phyloP scores from a whole-genome alignment of 2,888 invertebrate genomes.

The Drosophila leonis region DNA sequence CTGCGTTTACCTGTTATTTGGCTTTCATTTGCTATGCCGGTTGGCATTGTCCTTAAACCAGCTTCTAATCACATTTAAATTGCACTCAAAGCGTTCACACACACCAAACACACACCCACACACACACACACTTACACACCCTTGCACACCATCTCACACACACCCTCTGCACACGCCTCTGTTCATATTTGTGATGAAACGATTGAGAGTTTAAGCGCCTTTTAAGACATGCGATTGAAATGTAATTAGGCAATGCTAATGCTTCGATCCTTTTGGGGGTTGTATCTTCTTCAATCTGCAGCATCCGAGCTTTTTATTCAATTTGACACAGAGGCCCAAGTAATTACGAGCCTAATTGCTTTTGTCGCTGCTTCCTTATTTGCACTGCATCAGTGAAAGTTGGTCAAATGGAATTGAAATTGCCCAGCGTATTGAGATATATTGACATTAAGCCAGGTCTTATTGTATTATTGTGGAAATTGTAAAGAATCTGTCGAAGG shows the following conservation, averaged over 20 bases:
- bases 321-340: slow-evolving; percentile 48
- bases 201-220: slow-evolving; percentile 66
- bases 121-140: slow-evolving; percentile 3
- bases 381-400: slow-evolving; percentile 23
- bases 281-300: slow-evolving; percentile 18
- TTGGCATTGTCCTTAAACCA: slow-evolving; percentile 53
- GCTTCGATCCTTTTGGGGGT: slow-evolving; percentile 43
- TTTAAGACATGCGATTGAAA: slow-evolving; percentile 79
- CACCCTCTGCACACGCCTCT: slow-evolving; percentile 6
- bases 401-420: slow-evolving; percentile 41
- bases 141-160: slow-evolving; percentile 1
- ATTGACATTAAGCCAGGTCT: slow-evolving; percentile 45
- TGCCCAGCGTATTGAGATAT: slow-evolving; percentile 33
- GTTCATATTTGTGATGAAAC: slow-evolving; percentile 54
- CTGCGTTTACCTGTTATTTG: not conserved
- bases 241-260: slow-evolving; percentile 81
- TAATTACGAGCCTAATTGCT: slow-evolving; percentile 59
- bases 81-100: slow-evolving; percentile 54
- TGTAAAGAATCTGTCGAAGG: slow-evolving; percentile 6
- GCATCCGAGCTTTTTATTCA: slow-evolving; percentile 39
- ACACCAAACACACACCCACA: slow-evolving; percentile 2
- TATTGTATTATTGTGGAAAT: slow-evolving; percentile 38
- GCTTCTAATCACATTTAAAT: slow-evolving; percentile 79
- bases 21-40: slow-evolving; percentile 15
- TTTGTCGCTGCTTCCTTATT: slow-evolving; percentile 31